Percentiles rank a stretch among this genome's conserved stretches.
phyloP scores from a whole-genome alignment of 2,797 vertebrate species.

The Danio jaintianensis region DNA sequence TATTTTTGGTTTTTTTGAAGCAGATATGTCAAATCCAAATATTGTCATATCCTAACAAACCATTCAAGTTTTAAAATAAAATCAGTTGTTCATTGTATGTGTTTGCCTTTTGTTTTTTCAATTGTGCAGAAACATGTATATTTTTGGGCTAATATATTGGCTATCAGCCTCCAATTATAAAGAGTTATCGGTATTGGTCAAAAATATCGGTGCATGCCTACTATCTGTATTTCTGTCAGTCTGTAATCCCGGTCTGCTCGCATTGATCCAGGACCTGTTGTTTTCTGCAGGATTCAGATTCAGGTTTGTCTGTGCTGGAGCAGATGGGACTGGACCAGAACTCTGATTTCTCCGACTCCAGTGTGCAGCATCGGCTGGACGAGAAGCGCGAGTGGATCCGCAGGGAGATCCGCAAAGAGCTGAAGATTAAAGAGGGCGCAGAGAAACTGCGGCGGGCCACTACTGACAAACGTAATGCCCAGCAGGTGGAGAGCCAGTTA shows the following conservation, averaged over 20 bases:
- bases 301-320: conserved; percentile 73
- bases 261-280: background rate
- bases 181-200: no score
- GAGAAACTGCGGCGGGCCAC: conserved; percentile 79
- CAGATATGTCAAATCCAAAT: no score
- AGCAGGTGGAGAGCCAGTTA: conserved; percentile 86
- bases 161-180: no score
- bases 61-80: no score
- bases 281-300: conserved; percentile 68
- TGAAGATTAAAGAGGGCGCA: conserved; percentile 82
- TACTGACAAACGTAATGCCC: conserved; percentile 77
- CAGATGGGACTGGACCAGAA: conserved; percentile 75
- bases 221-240: background rate
- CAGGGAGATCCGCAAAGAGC: conserved; percentile 78
- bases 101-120: no score
- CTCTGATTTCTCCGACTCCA: conserved; percentile 73
- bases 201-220: background rate
- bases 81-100: no score
- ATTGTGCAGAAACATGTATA: no score
- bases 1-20: no score
- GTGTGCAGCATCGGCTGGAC: conserved; percentile 78
- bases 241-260: background rate
- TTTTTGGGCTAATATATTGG: no score
- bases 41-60: no score
- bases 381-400: conserved; percentile 77